Percentiles rank a stretch among this genome's conserved stretches.
Evolutionary conservation across 2,888 invertebrate species (phyloP).

Genomic region (Nemurella pictetii): DNA sequence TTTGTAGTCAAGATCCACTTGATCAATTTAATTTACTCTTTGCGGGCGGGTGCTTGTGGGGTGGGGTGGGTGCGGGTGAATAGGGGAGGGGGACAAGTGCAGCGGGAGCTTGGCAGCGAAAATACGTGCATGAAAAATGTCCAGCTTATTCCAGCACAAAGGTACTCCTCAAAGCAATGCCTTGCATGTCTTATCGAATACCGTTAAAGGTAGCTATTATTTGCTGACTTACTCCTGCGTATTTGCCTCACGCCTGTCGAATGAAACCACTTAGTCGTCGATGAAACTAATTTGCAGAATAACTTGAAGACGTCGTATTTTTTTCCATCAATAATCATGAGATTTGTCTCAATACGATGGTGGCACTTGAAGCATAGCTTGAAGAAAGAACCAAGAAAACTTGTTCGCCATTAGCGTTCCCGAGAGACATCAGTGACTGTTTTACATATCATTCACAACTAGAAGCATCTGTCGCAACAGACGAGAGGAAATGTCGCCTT

Average conservation of each 20-base stretch:
- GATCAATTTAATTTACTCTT: neutral
- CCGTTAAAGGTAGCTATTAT: neutral
- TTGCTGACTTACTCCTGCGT: neutral
- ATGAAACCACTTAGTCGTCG: conserved; percentile 5
- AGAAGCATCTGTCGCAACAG: neutral
- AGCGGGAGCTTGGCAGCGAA: neutral
- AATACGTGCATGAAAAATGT: neutral
- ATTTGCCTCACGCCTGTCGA: neutral
- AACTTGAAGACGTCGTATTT: neutral
- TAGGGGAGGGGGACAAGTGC: conserved; percentile 2
- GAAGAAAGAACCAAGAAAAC: neutral
- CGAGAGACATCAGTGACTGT: neutral
- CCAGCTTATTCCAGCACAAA: neutral
- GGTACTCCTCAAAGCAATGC: neutral
- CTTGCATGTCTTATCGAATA: neutral
- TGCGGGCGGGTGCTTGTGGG: neutral
- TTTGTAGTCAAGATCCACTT: neutral
- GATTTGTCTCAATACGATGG: neutral
- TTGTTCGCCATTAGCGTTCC: neutral
- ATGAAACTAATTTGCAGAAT: neutral
- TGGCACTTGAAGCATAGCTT: neutral
- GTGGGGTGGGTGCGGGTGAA: neutral
- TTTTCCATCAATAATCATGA: neutral
- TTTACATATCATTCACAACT: neutral
- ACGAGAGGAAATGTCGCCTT: neutral